phyloP scores from a whole-genome alignment of 2,113 vertebrate species.

The Scomber japonicus region DNA sequence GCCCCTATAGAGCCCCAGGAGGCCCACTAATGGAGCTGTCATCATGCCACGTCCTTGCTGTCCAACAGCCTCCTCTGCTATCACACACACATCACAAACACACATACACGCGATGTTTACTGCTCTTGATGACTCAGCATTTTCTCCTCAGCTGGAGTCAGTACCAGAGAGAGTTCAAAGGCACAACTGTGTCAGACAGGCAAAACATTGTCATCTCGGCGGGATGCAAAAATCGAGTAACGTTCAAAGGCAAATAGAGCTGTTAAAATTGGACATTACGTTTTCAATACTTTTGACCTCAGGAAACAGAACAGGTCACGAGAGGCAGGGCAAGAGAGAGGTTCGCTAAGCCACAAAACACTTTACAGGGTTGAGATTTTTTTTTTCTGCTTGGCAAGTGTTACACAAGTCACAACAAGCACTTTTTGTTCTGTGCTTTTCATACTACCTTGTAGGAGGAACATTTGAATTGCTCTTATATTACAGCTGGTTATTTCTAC shows the following conservation, averaged over 20 bases:
- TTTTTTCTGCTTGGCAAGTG: background rate
- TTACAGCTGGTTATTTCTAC: background rate
- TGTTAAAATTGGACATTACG: constrained; percentile 30
- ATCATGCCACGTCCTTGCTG: constrained; percentile 69
- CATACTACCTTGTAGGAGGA: constrained; percentile 7
- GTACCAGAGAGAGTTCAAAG: constrained; percentile 59
- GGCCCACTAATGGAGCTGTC: constrained; percentile 77
- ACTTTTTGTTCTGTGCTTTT: constrained; percentile 5
- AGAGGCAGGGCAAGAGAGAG: constrained; percentile 5
- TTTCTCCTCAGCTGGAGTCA: constrained; percentile 57
- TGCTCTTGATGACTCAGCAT: constrained; percentile 65
- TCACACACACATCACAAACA: constrained; percentile 50
- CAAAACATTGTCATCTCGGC: constrained; percentile 36
- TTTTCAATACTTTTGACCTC: constrained; percentile 26
- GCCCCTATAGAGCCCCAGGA: constrained; percentile 59
- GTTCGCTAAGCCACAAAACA: constrained; percentile 12
- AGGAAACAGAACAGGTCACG: constrained; percentile 23
- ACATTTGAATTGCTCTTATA: constrained; percentile 28
- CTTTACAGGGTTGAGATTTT: constrained; percentile 3
- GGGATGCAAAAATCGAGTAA: constrained; percentile 27
- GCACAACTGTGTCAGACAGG: constrained; percentile 50
- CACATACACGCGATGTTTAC: constrained; percentile 32
- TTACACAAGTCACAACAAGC: constrained; percentile 8
- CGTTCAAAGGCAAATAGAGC: constrained; percentile 42
- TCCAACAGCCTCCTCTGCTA: constrained; percentile 71